Evolutionary conservation across 2,888 invertebrate species (phyloP).

Genomic region (Ectemnius lituratus): DNA sequence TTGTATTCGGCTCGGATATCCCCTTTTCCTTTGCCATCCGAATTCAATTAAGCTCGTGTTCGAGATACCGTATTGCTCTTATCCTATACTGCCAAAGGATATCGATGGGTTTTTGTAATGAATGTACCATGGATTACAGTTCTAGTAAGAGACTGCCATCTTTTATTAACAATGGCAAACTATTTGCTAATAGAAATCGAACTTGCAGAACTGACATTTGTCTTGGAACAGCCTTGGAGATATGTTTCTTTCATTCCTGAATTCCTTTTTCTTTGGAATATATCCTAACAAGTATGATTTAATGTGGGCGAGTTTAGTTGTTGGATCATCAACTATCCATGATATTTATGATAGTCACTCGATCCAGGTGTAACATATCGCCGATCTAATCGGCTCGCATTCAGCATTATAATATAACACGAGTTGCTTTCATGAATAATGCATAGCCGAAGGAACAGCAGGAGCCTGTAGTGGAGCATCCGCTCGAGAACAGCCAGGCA

Average conservation of each 20-base stretch:
- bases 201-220: too few species aligned
- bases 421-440: conserved; percentile 76
- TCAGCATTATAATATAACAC: conserved; percentile 64
- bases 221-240: background rate
- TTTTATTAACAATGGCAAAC: too few species aligned
- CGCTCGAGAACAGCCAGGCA: conserved; percentile 77
- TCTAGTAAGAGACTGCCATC: too few species aligned
- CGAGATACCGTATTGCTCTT: background rate
- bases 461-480: conserved; percentile 73
- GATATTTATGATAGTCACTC: background rate
- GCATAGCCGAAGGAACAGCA: conserved; percentile 75
- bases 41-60: conserved; percentile 12
- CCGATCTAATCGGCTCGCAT: conserved; percentile 43
- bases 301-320: too few species aligned
- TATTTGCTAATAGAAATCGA: too few species aligned
- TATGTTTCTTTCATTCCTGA: background rate
- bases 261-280: too few species aligned
- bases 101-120: background rate
- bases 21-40: conserved; percentile 10
- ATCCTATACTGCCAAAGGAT: background rate
- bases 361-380: conserved; percentile 9
- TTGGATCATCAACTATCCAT: background rate
- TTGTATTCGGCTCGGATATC: background rate
- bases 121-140: background rate
- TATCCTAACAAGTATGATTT: too few species aligned